A percentile compares a stretch with the other conserved stretches of the same genome.
These are phyloP conservation scores for Threskiornis aethiopicus DNA, from an alignment of 2,797 vertebrate genomes.

Conservation along the genomic window DNA sequence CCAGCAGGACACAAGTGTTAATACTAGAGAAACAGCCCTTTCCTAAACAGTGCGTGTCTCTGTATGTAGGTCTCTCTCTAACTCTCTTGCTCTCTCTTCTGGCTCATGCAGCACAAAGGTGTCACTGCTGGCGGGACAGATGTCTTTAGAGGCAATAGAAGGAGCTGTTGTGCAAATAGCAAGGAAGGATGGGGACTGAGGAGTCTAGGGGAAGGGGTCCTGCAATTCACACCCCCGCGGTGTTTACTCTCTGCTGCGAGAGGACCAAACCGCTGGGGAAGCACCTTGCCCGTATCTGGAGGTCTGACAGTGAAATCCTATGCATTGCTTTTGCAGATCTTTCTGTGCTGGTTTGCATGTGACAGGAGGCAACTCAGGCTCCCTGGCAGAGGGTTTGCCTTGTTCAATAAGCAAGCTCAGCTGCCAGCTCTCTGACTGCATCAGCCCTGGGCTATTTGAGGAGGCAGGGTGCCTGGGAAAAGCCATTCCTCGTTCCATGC, in stretches of 20 bases:
- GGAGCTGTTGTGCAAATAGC: background rate
- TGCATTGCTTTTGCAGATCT: background rate
- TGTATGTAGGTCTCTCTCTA: background rate
- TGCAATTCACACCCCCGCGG: accelerated
- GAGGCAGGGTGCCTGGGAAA: background rate
- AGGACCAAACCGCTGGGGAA: background rate
- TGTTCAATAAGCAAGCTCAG: background rate
- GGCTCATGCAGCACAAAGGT: background rate
- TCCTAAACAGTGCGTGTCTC: background rate
- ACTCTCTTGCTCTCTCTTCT: background rate
- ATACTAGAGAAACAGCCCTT: background rate
- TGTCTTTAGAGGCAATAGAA: background rate
- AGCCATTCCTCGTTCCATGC: background rate
- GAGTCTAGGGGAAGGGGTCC: background rate
- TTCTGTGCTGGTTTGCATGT: background rate
- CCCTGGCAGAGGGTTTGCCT: background rate
- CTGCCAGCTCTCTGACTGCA: background rate
- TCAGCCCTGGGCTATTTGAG: background rate
- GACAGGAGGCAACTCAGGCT: background rate
- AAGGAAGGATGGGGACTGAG: background rate
- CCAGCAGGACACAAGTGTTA: background rate
- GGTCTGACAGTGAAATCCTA: background rate
- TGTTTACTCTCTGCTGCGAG: background rate
- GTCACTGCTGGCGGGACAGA: background rate
- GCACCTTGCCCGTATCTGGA: background rate